These are phyloP conservation scores for Lasioglossum calceatum DNA, from an alignment of 2,888 invertebrate species.

Conservation along the genomic window DNA sequence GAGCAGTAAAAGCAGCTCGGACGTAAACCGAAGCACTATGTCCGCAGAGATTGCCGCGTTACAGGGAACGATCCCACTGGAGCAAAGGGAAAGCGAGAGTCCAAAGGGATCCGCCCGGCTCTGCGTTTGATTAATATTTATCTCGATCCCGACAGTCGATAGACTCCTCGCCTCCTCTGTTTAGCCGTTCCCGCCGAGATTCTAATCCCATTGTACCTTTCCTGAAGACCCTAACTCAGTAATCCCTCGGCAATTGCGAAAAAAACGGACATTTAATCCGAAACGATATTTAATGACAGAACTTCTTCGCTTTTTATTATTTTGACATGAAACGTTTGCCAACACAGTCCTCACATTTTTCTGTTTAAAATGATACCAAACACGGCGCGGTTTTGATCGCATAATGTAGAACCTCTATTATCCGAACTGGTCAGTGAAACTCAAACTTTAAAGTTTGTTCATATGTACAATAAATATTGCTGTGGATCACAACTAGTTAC, in stretches of 20 bases:
- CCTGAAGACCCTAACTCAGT: not conserved
- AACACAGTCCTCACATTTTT: no score
- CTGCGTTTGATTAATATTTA: slow-evolving; percentile 48
- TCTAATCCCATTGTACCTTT: not conserved
- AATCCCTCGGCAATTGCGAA: not conserved
- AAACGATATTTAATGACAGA: no score
- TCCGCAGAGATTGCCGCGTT: slow-evolving; percentile 37
- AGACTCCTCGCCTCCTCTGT: not conserved
- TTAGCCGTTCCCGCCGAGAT: not conserved
- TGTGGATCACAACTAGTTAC: no score
- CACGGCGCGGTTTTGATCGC: no score
- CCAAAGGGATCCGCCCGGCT: not conserved
- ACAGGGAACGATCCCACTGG: slow-evolving; percentile 26
- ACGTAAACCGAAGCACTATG: slow-evolving; percentile 55
- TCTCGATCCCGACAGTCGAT: slow-evolving; percentile 6
- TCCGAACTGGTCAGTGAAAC: no score
- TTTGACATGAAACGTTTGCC: no score
- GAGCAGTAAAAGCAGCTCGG: slow-evolving; percentile 51
- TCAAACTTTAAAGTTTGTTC: no score
- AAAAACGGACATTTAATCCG: not conserved
- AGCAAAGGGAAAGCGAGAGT: not conserved
- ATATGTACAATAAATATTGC: no score
- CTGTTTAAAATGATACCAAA: no score
- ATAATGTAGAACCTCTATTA: no score
- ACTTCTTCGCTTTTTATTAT: no score